Base-by-base conservation (phyloP, 2,888 invertebrate genomes). In the Aromia moschata region DNA sequence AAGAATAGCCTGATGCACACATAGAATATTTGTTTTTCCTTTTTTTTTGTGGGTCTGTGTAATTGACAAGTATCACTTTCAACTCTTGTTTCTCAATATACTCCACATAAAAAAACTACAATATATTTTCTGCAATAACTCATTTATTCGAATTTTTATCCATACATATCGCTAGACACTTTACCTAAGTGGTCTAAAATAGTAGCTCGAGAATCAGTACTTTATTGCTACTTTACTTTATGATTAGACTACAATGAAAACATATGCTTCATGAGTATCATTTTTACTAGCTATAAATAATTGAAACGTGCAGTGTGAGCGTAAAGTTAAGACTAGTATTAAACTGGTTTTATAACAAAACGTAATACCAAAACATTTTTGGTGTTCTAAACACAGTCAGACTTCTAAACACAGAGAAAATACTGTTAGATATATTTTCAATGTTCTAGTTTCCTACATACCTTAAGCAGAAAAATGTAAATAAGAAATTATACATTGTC, bases 251-350 rank as follows among this genome's bases (percentile, higher is more conserved):
- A 36, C 30, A 15, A 36, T 44, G 38, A n/a, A 44, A 54, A 45
- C 20, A 45, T 37, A 10, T 10, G 17, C 37, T 20, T 20, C 12
- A 10, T 31, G 41, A 40, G 51, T 52, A 41, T 52, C 31, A 15
- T 15, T 15, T 40, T n/a, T n/a, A n/a, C n/a, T 25, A 25, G 25
- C 5, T 25, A 4, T 25, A 5, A 25, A 25, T 5, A 5, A 25
- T 25, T 5, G 25, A 9, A 25, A 5, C 9, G 25, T 25, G 9
- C 25, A 25, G 9, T 4, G 25, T 25, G 25, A 9, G 25, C 25
- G 5, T 25, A 25, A 25, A 9, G 25, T 25, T 4, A 25, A 25
- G 25, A 9, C 25, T 4, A 25, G 9, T 9, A 4, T 4, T 5
- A 25, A 4, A 25, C 9, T 25, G 5, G 25, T 25, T 5, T 5